phyloP scores from a whole-genome alignment of 2,113 vertebrate species.

The Nesogale talazaci region DNA sequence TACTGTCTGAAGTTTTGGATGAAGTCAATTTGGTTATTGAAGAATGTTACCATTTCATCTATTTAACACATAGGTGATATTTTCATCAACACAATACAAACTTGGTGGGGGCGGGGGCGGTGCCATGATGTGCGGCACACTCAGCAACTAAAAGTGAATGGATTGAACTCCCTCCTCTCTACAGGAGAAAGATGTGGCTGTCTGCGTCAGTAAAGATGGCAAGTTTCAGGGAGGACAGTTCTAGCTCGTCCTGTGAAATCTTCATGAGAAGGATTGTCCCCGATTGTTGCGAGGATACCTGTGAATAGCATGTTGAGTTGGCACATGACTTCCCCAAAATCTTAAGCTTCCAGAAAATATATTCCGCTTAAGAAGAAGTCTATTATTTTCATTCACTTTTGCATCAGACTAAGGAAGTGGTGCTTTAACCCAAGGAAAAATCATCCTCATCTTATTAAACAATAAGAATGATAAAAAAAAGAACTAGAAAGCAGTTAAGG shows the following conservation, averaged over 20 bases:
- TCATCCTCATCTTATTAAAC: slow-evolving; percentile 1
- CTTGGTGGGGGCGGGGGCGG: not conserved
- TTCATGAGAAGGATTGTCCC: too few species aligned
- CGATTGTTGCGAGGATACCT: too few species aligned
- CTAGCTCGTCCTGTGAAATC: too few species aligned
- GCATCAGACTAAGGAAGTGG: slow-evolving; percentile 6
- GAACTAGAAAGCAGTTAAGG: not conserved
- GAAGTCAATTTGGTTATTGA: not conserved
- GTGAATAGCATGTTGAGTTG: not conserved
- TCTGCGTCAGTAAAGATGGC: too few species aligned
- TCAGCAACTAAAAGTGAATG: too few species aligned
- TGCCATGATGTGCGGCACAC: too few species aligned
- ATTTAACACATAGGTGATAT: slow-evolving; percentile 40
- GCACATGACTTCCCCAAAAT: not conserved
- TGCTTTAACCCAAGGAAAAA: not conserved
- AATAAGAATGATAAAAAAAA: slow-evolving; percentile 24
- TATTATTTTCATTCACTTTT: slow-evolving; percentile 20
- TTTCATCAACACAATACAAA: slow-evolving; percentile 4
- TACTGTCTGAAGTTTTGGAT: not conserved
- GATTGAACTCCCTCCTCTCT: too few species aligned
- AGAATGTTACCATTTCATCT: slow-evolving; percentile 10
- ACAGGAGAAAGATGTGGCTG: too few species aligned
- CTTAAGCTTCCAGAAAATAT: not conserved
- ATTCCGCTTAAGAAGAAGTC: not conserved
- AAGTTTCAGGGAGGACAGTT: too few species aligned